phyloP scores from a whole-genome alignment of 2,797 vertebrate species.

The Aldrovandia affinis region DNA sequence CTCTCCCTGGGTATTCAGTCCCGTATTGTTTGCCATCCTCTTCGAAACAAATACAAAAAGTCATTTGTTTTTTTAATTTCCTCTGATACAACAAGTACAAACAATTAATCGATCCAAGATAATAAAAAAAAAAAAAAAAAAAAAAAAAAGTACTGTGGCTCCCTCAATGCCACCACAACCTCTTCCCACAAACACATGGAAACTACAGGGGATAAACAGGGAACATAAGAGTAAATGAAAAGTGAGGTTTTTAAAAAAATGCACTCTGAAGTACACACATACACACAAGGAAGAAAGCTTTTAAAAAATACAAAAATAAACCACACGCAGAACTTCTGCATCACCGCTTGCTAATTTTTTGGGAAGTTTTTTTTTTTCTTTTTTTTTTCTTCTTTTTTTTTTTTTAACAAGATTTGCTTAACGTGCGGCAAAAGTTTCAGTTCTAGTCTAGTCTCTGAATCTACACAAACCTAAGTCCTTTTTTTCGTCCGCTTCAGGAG shows the following conservation, averaged over 20 bases:
- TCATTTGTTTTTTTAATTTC: slow-evolving; percentile 53
- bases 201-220: slow-evolving; percentile 68
- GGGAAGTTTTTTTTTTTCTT: slow-evolving; percentile 62
- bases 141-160: slow-evolving; percentile 66
- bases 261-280: slow-evolving; percentile 69
- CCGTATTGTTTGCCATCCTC: slow-evolving; percentile 65
- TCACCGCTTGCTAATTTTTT: slow-evolving; percentile 75
- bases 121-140: slow-evolving; percentile 36
- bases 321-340: slow-evolving; percentile 77
- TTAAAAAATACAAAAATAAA: slow-evolving; percentile 87
- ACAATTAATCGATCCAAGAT: slow-evolving; percentile 61
- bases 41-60: slow-evolving; percentile 70
- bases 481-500: slow-evolving; percentile 54
- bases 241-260: slow-evolving; percentile 64
- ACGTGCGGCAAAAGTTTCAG: slow-evolving; percentile 64
- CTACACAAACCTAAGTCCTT: slow-evolving; percentile 64
- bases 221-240: slow-evolving; percentile 33
- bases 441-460: slow-evolving; percentile 68
- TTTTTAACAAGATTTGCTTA: slow-evolving; percentile 54
- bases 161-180: slow-evolving; percentile 61
- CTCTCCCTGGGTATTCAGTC: slow-evolving; percentile 72
- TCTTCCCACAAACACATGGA: slow-evolving; percentile 63
- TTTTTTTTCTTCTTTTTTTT: slow-evolving; percentile 60
- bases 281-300: slow-evolving; percentile 67
- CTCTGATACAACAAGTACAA: slow-evolving; percentile 64